Evolutionary conservation across 2,113 vertebrate genomes (phyloP).

Genomic region (Spilogale gracilis): DNA sequence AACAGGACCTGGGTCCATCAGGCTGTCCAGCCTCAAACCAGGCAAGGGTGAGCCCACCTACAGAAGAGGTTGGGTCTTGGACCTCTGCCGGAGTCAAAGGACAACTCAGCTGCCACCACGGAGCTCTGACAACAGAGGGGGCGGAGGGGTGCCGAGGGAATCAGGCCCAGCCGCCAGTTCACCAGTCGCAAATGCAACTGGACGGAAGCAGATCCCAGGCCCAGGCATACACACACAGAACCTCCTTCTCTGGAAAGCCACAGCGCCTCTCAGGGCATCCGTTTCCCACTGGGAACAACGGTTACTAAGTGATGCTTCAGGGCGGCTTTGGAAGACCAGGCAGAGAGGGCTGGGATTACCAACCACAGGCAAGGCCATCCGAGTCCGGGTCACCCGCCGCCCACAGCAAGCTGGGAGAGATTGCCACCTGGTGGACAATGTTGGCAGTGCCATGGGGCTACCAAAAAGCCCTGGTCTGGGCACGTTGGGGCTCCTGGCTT

Average conservation of each 20-base stretch:
- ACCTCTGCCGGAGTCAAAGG: not conserved
- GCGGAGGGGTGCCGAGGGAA: not conserved
- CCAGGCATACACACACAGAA: not conserved
- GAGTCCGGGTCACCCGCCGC: not conserved
- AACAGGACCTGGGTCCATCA: rapidly evolving
- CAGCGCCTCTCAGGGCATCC: not conserved
- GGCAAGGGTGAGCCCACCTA: not conserved
- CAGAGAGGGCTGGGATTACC: not conserved
- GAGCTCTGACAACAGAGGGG: not conserved
- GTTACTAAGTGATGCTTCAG: not conserved
- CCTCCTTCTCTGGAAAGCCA: not conserved
- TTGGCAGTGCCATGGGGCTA: not conserved
- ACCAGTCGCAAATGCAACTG: not conserved
- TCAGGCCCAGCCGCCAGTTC: not conserved
- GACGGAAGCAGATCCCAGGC: not conserved
- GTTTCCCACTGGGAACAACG: not conserved
- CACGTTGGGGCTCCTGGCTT: not conserved
- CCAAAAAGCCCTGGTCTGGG: not conserved
- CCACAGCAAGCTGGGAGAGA: conserved; percentile 15
- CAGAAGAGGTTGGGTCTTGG: not conserved
- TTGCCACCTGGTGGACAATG: conserved; percentile 67
- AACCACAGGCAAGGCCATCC: not conserved
- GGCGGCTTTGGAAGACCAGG: not conserved
- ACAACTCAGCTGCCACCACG: not conserved
- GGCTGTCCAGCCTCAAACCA: not conserved